Base-by-base conservation (phyloP, 1,140 invertebrate species). In the Lucilia sericata region DNA sequence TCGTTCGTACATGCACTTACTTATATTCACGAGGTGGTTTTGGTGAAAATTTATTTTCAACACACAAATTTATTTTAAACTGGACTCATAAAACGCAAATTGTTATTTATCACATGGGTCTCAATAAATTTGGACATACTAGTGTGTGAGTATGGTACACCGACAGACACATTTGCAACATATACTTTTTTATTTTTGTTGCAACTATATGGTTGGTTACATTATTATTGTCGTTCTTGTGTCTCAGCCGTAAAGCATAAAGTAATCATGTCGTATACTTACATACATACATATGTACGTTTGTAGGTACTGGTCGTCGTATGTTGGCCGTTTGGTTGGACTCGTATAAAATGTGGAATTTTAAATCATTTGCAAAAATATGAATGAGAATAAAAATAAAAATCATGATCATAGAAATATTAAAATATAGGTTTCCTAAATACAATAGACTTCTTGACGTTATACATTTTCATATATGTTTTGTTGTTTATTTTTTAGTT, bases 11-110 rank as follows among this genome's bases (percentile, higher is more conserved):
- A 21, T 25, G 25, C 14, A 17, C 13, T 4, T 55, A 55, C 51
- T 55, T 25, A 30, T 30, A 70, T 70, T 70, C 65, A 70, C 19
- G 65, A 70, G 65, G 65, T 70, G 65, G 65, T 80, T 49, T 80
- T 21, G 76, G 76, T 80, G 76, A 51, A 80, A 80, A 80, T 80
- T 80, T 80, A 80, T 80, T 80, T 80, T 49, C 47, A 80, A 49
- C 76, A 51, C 76, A 80, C 76, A 80, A 80, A 80, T 80, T 80
- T 80, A 47, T 80, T 47, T 80, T 80, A 80, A 80, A 51, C 42
- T 80, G 76, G 76, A 21, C 76, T 80, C 76, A 80, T 80, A 80
- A 80, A 80, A 80, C 76, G 25, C 76, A 80, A 80, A 80, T 80
- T 80, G 76, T 80, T 80, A 80, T 80, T 80, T 80, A 80, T 80